Base-by-base conservation (phyloP, 2,113 vertebrate genomes). In the Tragelaphus imberbis region DNA sequence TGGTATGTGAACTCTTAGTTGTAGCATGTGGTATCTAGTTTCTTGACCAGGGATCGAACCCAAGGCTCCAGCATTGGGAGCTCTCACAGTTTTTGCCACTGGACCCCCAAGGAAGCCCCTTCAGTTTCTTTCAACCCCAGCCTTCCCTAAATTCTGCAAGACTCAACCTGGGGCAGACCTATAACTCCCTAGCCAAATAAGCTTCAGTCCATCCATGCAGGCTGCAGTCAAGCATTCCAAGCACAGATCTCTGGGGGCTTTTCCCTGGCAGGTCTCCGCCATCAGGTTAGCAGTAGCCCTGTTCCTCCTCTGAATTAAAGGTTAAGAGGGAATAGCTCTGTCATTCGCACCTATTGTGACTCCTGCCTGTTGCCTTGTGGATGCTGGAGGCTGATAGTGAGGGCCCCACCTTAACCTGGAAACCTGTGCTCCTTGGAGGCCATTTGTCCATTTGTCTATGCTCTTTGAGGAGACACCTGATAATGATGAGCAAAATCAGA, bases 281-380 rank as follows among this genome's bases (percentile, higher is more conserved):
- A 36, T 94, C 92, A 92, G 93, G 81, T 94, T 91, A 85, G 36
- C 96, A 96, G 49, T 84, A 96, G 30, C 58, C 71, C 10, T 90
- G n/a, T 30, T 97, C 82, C 10, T 97, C 86, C 23, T 84, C 90
- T 95, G 94, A 4, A 19, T 40, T 36, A 14, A 53, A 77, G 11
- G 47, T 23, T 27, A 28, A 49, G 68, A 3, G 2, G 30, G 28
- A 25, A 44, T 44, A n/a, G 15, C 47, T 61, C 9, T 11, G 51
- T 19, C 51, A 30, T 61, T 40, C 5, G 7, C 23, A 4, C 33
- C 51, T 23, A 15, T 55, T 36, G 16, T 25, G n/a, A 58, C 19
- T 59, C 21, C 25, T 13, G 25, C 36, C 25, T 33, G 71, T 56
- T 61, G 17, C n/a, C 30, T 8, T 2, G 0, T 28, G 30, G 25